Percentiles rank a stretch among this genome's conserved stretches.
Evolutionary conservation across 2,888 invertebrate genomes (phyloP).

Genomic region (Melinaea marsaeus): DNA sequence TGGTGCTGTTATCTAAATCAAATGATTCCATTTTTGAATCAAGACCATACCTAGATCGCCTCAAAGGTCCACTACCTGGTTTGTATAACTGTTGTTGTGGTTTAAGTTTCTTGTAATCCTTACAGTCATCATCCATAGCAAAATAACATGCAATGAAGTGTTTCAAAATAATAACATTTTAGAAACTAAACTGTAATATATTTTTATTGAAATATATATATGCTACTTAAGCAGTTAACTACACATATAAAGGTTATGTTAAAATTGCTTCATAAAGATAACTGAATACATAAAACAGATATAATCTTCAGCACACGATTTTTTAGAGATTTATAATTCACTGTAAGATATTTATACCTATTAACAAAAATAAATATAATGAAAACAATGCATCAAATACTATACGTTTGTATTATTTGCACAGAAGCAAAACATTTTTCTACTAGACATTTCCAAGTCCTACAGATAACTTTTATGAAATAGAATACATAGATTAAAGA

Average conservation of each 20-base stretch:
- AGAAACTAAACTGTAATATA: conserved; percentile 28
- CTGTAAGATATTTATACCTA: conserved; percentile 20
- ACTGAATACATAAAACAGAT: conserved; percentile 28
- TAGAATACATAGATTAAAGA: conserved; percentile 2
- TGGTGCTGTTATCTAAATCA: conserved; percentile 53
- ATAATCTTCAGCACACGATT: conserved; percentile 7
- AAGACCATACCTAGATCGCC: conserved; percentile 80
- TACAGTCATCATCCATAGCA: conserved; percentile 77
- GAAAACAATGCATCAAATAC: conserved; percentile 38
- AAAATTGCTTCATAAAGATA: conserved; percentile 42
- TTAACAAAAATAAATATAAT: conserved; percentile 35
- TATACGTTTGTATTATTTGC: conserved; percentile 36
- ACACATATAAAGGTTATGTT: conserved; percentile 58
- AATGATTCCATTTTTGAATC: conserved; percentile 77
- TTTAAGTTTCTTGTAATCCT: conserved; percentile 80
- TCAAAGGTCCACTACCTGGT: conserved; percentile 86
- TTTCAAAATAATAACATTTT: conserved; percentile 46
- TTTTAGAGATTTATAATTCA: background rate
- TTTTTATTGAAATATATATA: conserved; percentile 18
- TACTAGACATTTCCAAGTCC: conserved; percentile 1
- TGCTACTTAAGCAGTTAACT: conserved; percentile 28
- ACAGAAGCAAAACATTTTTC: conserved; percentile 26
- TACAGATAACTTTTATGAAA: conserved; percentile 5
- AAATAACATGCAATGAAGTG: conserved; percentile 48
- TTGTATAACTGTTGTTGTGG: conserved; percentile 84